phyloP scores from a whole-genome alignment of 2,113 vertebrate species.

The Rhea pennata region DNA sequence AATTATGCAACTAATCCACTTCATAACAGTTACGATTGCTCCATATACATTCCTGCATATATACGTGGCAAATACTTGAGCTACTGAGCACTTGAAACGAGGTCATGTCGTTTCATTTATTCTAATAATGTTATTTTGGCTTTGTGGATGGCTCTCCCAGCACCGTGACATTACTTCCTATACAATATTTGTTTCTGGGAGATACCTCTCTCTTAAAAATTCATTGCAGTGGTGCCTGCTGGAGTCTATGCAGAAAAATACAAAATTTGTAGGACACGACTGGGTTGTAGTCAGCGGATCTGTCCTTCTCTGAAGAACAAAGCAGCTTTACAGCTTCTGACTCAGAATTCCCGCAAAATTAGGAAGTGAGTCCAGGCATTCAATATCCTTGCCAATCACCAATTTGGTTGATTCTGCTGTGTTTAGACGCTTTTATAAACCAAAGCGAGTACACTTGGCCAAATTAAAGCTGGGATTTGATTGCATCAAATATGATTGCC shows the following conservation, averaged over 20 bases:
- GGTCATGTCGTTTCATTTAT: neutral
- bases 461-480: neutral
- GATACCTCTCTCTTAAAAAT: neutral
- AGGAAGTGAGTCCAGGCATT: neutral
- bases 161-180: neutral
- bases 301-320: neutral
- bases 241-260: neutral
- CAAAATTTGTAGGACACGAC: rapidly evolving
- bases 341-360: neutral
- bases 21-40: neutral
- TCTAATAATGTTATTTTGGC: neutral
- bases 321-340: neutral
- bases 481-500: neutral
- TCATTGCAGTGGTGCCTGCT: neutral
- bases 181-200: neutral
- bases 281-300: neutral
- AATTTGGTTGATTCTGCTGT: neutral
- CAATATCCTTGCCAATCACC: neutral
- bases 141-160: neutral
- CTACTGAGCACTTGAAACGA: neutral
- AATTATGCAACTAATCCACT: neutral
- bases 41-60: neutral
- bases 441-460: neutral
- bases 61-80: neutral
- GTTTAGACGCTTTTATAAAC: neutral